Evolutionary conservation across 1,140 invertebrate genomes (phyloP).

Genomic region (Zaprionus davidi): DNA sequence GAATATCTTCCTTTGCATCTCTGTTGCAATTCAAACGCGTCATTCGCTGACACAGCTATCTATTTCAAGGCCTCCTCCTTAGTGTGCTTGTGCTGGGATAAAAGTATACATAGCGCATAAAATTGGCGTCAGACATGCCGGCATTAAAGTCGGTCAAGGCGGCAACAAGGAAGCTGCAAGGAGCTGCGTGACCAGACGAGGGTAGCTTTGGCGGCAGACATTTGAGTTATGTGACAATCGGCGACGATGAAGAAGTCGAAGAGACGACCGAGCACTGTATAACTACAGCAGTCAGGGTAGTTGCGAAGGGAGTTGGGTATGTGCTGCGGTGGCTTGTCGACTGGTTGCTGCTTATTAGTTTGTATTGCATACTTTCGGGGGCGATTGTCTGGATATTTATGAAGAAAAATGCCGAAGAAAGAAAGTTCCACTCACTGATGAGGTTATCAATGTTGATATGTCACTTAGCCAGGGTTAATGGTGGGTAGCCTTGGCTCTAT

Average conservation of each 20-base stretch:
- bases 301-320: slow-evolving; percentile 19
- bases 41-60: neutral
- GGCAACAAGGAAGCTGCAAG: slow-evolving; percentile 36
- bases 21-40: neutral
- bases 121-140: slow-evolving; percentile 77
- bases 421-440: slow-evolving; percentile 20
- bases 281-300: slow-evolving; percentile 10
- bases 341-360: slow-evolving; percentile 76
- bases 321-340: slow-evolving; percentile 58
- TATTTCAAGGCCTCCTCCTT: slow-evolving; percentile 4
- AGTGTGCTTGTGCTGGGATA: neutral
- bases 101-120: slow-evolving; percentile 63
- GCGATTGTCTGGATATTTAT: slow-evolving; percentile 73
- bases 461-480: slow-evolving; percentile 71
- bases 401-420: slow-evolving; percentile 60
- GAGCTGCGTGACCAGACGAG: slow-evolving; percentile 79
- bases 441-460: slow-evolving; percentile 65
- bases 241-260: slow-evolving; percentile 22
- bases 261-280: slow-evolving; percentile 25
- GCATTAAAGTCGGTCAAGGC: slow-evolving; percentile 80
- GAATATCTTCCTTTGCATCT: neutral
- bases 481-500: slow-evolving; percentile 6
- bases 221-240: slow-evolving; percentile 79
- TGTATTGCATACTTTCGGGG: slow-evolving; percentile 61
- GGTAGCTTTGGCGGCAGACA: slow-evolving; percentile 77